Evolutionary conservation across 2,888 invertebrate genomes (phyloP).

Genomic region (Nipponacmea schrenckii): DNA sequence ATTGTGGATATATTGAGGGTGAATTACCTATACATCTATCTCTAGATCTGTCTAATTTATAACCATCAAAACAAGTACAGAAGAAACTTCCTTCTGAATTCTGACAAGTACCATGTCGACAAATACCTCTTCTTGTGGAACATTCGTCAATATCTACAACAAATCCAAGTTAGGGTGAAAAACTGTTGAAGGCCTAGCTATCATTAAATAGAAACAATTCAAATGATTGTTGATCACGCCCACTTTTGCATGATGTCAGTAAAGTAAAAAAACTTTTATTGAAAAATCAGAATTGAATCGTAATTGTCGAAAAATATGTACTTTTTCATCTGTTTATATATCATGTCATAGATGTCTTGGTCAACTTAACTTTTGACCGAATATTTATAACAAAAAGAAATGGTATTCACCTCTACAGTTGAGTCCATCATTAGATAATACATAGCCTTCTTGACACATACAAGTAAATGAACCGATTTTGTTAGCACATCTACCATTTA

Average conservation of each 20-base stretch:
- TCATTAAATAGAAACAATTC: no score
- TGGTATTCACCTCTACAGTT: slow-evolving; percentile 57
- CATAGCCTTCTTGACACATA: slow-evolving; percentile 80
- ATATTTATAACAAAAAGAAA: no score
- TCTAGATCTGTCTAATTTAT: slow-evolving; percentile 75
- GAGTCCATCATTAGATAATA: slow-evolving; percentile 75
- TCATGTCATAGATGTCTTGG: no score
- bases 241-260: no score
- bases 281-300: no score
- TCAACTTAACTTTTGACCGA: no score
- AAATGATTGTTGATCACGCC: no score
- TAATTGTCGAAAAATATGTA: no score
- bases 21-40: slow-evolving; percentile 68
- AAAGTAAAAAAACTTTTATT: no score
- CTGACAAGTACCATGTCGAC: slow-evolving; percentile 81
- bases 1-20: no score
- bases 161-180: slow-evolving; percentile 16
- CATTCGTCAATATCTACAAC: slow-evolving; percentile 83
- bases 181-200: no score
- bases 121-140: slow-evolving; percentile 75
- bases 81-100: slow-evolving; percentile 82
- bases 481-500: slow-evolving; percentile 82
- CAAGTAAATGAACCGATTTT: slow-evolving; percentile 82
- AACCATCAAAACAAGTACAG: slow-evolving; percentile 82
- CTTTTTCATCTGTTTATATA: no score